Base-by-base conservation (phyloP, 1,140 invertebrate genomes). In the Drosophila asahinai region DNA sequence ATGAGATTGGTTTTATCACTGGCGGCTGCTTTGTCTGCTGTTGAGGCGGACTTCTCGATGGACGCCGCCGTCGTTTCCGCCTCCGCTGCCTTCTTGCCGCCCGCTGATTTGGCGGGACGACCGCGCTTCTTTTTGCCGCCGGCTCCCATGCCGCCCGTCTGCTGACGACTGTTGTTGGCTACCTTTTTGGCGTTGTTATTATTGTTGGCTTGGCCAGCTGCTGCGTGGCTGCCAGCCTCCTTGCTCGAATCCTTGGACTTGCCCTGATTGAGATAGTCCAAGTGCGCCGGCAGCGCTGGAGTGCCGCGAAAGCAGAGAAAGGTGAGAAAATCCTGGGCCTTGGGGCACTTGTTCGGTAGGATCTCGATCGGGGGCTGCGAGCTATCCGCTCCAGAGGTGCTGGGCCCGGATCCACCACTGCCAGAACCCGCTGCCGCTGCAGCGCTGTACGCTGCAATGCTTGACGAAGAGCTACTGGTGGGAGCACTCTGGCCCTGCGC, bases 321-420 rank as follows among this genome's bases (percentile, higher is more conserved):
- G 72, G 97, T 98, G 25, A 98, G 91, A 92, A 98, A 98, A 93
- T 98, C 97, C 94, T 98, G 97, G 5, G 97, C 97, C 80, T 97
- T 97, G 36, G 97, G 97, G 80, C 96, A 93, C 89, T 95, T 96
- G 52, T 95, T 95, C 45, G 95, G 95, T 79, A 95, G 93, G 67
- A 95, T 94, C 83, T 95, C 95, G 48, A 93, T 93, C 73, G 94
- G 93, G 42, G 93, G 93, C 75, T 92, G 83, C 22, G 87, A 77
- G 93, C 75, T 94, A 87, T 92, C 92, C 25, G 81, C 72, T n/a
- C 70, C 93, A 76, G 90, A 94, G 30, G 84, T 94, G 83, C 83
- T 94, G 90, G 47, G 91, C 0, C 95, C 79, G 60, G 72, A 36
- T 58, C 22, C 22, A 25, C 68, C 81, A 17, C 77, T 45, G 12